Conservation (phyloP, 2,888 invertebrate genomes). For the Oxycera nigricornis region DNA sequence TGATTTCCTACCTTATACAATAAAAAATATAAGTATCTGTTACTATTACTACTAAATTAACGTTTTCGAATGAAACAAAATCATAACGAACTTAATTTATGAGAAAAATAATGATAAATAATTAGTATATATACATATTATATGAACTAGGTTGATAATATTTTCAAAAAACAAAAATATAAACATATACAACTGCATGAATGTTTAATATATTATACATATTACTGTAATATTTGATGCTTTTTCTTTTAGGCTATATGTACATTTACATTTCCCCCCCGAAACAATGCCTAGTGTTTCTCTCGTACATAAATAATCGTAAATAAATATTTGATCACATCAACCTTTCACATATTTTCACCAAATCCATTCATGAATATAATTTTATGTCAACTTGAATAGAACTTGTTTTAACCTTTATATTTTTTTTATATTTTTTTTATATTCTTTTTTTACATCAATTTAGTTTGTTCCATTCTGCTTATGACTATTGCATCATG, state of each 20-base stretch:
- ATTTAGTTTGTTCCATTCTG: too few species aligned
- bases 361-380: too few species aligned
- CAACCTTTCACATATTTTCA: too few species aligned
- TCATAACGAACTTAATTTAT: slow-evolving; percentile 11
- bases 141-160: slow-evolving; percentile 17
- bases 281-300: slow-evolving; percentile 32
- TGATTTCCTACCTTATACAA: neutral
- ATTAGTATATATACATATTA: slow-evolving; percentile 40
- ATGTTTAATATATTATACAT: slow-evolving; percentile 51
- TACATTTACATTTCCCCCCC: slow-evolving; percentile 24
- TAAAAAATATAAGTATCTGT: neutral
- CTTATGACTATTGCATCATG: too few species aligned
- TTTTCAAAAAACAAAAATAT: slow-evolving; percentile 41
- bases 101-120: slow-evolving; percentile 14
- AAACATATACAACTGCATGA: slow-evolving; percentile 48
- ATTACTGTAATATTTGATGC: slow-evolving; percentile 51
- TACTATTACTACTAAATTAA: slow-evolving; percentile 21
- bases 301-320: neutral
- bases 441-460: too few species aligned
- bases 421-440: too few species aligned
- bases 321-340: too few species aligned
- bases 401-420: too few species aligned
- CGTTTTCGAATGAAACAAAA: neutral
- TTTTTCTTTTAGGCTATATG: slow-evolving; percentile 49
- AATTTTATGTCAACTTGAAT: too few species aligned